These are phyloP conservation scores for Perca fluviatilis DNA, from an alignment of 2,113 vertebrate genomes.

Conservation along the genomic window DNA sequence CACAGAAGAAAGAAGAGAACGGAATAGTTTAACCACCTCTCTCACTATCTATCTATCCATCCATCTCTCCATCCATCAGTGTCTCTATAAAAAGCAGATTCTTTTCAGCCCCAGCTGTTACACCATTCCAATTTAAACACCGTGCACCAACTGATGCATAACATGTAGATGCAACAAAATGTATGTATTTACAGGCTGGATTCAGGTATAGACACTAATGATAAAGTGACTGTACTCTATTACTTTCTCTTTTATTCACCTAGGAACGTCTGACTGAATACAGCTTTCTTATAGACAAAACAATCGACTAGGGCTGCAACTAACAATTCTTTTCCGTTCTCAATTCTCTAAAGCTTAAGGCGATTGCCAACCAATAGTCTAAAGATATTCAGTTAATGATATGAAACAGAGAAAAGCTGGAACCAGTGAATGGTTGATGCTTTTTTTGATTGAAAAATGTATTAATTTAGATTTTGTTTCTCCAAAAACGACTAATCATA, in stretches of 20 bases:
- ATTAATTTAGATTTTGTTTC: too few relatives aligned
- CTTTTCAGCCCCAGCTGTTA: constrained; percentile 51
- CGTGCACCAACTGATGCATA: neutral
- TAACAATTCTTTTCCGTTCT: too few relatives aligned
- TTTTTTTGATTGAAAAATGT: too few relatives aligned
- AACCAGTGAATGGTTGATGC: neutral
- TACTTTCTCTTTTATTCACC: neutral
- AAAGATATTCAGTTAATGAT: neutral
- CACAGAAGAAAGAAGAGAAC: neutral
- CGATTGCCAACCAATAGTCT: neutral
- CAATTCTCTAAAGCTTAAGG: too few relatives aligned
- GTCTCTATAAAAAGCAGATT: constrained; percentile 15
- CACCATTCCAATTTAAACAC: neutral
- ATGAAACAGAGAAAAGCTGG: neutral
- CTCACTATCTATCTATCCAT: neutral
- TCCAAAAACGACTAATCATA: too few relatives aligned
- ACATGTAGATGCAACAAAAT: neutral
- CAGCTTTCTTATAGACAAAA: neutral
- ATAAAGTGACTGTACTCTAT: neutral
- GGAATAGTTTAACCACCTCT: neutral
- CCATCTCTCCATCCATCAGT: neutral
- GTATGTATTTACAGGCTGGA: neutral
- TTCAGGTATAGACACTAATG: neutral
- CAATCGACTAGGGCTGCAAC: neutral
- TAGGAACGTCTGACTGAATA: neutral